A percentile compares a stretch with the other conserved stretches of the same genome.
Evolutionary conservation across 2,797 vertebrate species (phyloP).

Genomic region (Pseudotriccus pelzelni): DNA sequence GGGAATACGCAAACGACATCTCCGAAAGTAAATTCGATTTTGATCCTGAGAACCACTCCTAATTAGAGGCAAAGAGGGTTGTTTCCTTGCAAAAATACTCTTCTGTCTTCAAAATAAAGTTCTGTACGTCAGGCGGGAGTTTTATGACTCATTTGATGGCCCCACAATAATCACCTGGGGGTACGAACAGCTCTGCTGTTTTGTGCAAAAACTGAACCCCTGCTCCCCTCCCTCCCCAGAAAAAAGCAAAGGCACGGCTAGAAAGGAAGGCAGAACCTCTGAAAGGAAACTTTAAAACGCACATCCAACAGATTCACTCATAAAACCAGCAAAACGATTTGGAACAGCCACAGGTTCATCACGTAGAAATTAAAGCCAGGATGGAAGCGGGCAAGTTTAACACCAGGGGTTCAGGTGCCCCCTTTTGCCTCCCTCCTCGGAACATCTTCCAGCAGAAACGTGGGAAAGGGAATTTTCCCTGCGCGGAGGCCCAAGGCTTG

Average conservation of each 20-base stretch:
- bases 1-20: background rate
- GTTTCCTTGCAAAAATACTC: conserved; percentile 57
- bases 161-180: conserved; percentile 39
- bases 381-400: background rate
- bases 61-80: background rate
- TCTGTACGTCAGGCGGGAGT: conserved; percentile 1
- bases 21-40: background rate
- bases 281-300: background rate
- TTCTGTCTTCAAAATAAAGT: conserved; percentile 4
- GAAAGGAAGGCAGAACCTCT: background rate
- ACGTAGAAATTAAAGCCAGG: background rate
- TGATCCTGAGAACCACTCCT: background rate
- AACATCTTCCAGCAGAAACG: background rate
- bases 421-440: background rate
- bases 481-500: conserved; percentile 23
- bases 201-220: background rate
- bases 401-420: background rate
- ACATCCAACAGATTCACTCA: background rate
- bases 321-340: background rate
- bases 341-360: background rate
- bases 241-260: background rate
- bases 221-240: background rate
- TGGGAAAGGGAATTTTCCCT: conserved; percentile 1
- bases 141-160: conserved; percentile 50
- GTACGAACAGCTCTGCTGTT: background rate